Evolutionary conservation across 2,888 invertebrate genomes (phyloP).

Genomic region (Holacanthella duospinosa): DNA sequence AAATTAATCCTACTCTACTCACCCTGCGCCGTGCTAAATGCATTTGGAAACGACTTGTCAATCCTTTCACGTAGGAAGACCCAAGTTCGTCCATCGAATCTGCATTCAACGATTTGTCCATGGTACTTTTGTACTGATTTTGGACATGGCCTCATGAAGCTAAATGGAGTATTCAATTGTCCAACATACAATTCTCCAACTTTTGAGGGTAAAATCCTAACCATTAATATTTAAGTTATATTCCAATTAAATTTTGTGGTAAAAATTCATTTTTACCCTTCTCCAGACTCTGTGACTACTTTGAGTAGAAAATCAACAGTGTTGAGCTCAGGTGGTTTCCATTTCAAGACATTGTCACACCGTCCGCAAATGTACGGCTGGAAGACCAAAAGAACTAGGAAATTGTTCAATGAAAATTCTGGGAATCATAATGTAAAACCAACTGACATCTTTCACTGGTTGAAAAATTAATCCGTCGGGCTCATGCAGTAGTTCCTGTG

Average conservation of each 20-base stretch:
- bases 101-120: slow-evolving; percentile 94
- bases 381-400: slow-evolving; percentile 39
- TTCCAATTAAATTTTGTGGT: neutral
- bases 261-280: slow-evolving; percentile 51
- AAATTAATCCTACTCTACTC: slow-evolving; percentile 37
- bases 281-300: slow-evolving; percentile 59
- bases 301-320: slow-evolving; percentile 90
- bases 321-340: slow-evolving; percentile 91
- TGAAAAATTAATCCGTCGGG: slow-evolving; percentile 98
- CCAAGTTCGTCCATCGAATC: slow-evolving; percentile 67
- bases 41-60: slow-evolving; percentile 94
- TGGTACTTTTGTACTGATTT: slow-evolving; percentile 67
- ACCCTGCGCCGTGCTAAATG: slow-evolving; percentile 71
- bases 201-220: slow-evolving; percentile 57
- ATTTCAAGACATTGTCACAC: slow-evolving; percentile 79
- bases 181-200: slow-evolving; percentile 71
- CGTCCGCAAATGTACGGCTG: slow-evolving; percentile 74
- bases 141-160: slow-evolving; percentile 58
- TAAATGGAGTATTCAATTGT: slow-evolving; percentile 56
- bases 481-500: slow-evolving; percentile 74
- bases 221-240: slow-evolving; percentile 2
- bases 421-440: neutral
- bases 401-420: slow-evolving; percentile 5
- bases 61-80: slow-evolving; percentile 87
- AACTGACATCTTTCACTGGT: slow-evolving; percentile 63